Base-by-base conservation (phyloP, 2,113 vertebrate genomes). In the Grammomys dolichurus region DNA sequence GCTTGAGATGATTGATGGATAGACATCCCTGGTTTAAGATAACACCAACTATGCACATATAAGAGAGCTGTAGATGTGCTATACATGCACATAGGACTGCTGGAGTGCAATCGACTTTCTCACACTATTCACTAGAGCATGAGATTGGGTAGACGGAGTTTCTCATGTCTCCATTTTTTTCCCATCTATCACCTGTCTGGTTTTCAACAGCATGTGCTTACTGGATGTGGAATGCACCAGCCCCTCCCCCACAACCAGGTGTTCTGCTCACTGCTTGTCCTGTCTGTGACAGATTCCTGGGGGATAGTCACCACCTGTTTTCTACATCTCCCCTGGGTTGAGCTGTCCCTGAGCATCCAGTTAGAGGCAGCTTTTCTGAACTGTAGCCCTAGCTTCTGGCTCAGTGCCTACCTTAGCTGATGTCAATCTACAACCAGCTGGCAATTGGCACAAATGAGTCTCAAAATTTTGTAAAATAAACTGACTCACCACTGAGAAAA, bases 301-400 rank as follows among this genome's bases (percentile, higher is more conserved):
- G 69, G 1, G 46, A 33, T 0, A 33, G 20, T 87, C 17, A 22
- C 46, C 36, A 14, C 72, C 80, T 93, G 14, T 40, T 85, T 75
- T 67, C 82, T 16, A 5, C 14, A 26, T 81, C 78, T 90, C 82
- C 84, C 16, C 92, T 48, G 28, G 24, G 22, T 40, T 56, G 77
- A 77, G 43, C 92, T 91, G 87, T 90, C 72, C 90, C 82, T 5
- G 54, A 90, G 22, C 80, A 91, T 81, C 70, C 67, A 85, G 76
- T 85, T 93, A 89, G 94, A 96, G 80, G 40, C 17, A 54, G 33
- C 26, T 88, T 97, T 91, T 78, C 89, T 28, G 11, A 96, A 87
- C 4, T 8, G 7, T 72, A 54, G 58, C 78, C 54, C 43, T 54
- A 81, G 89, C 5, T 2, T 22, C 93, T 91, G 96, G 96, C 91